Base-by-base conservation (phyloP, 2,113 vertebrate species). In the Loxodonta africana region DNA sequence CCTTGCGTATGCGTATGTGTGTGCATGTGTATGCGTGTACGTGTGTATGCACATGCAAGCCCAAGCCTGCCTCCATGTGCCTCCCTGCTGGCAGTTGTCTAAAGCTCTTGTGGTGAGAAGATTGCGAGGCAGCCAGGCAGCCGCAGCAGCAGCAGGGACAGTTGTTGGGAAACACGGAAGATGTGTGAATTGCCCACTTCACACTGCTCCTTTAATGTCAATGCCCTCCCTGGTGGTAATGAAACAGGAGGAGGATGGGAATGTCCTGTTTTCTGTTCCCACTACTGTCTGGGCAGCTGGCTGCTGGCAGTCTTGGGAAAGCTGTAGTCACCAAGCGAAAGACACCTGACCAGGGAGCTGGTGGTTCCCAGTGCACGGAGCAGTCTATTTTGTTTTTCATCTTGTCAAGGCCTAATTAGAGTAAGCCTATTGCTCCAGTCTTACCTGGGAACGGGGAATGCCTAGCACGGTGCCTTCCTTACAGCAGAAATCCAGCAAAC, bases 161-260 rank as follows among this genome's bases (percentile, higher is more conserved):
- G 6, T 76, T 91, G 91, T 77, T 71, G 95, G 51, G 88, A 88
- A 83, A 76, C 1, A 2, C 0, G 15, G 67, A 67, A 83, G 91
- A 97, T 9, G 97, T 98, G 97, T 92, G 95, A 98, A 98, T 96
- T 97, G 98, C 94, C 97, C 97, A 60, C 95, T 98, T 97, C 95
- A 93, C 97, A 93, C 97, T 11, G 91, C 65, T 96, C 93, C 91
- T 93, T 96, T 95, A 91, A 92, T 93, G 91, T 71, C 2, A 4
- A 28, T 7, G 0, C 89, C 57, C 80, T 90, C 76, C 71, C 83
- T 60, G 81, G 91, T 2, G 97, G 92, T 96, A 96, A 97, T 95
- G 96, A 97, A 97, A 97, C 73, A 37, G 87, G 93, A 90, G 67
- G 91, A 93, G 60, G 91, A 81, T 26, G 18, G 95, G 89, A n/a